Base-by-base conservation (phyloP, 2,113 vertebrate genomes). In the Xyrauchen texanus region DNA sequence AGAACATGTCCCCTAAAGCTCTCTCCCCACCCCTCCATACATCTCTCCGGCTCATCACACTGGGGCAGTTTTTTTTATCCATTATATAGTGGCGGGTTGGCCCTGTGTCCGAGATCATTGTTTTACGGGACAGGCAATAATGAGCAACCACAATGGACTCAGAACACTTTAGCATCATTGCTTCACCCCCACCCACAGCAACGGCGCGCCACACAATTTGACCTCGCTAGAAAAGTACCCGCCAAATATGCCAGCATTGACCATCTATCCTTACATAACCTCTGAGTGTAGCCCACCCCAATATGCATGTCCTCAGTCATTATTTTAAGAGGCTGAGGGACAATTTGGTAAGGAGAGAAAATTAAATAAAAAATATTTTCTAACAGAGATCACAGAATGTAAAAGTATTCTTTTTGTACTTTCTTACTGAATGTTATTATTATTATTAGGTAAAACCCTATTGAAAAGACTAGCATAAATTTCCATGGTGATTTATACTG, bases 71-170 rank as follows among this genome's bases (percentile, higher is more conserved):
- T 75, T 76, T 97, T 84, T 96, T 94, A 96, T 95, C 95, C 96
- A 94, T 97, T 98, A 95, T 94, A 34, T 34, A 93, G 89, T 93
- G 93, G 95, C 92, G 94, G 95, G 95, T 91, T 92, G 95, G 95
- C 93, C 92, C 93, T 91, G 87, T 94, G 94, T 95, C 92, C 92
- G 90, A 89, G 86, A 88, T 91, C 92, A 95, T 99, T 98, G 98
- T 98, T 94, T 92, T 75, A 71, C 75, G 79, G 87, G 85, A 93
- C 89, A 96, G 95, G 93, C 91, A 86, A 90, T 91, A 91, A 92
- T 98, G 96, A 98, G 91, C 96, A 98, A 97, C 95, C 94, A 99
- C 96, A 99, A 98, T 94, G 93, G 90, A 92, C 94, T 98, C 98
- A 98, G 91, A 97, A 96, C 95, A 92, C 92, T 95, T 99, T 96